A percentile compares a stretch with the other conserved stretches of the same genome.
Evolutionary conservation across 2,888 invertebrate species (phyloP).

Genomic region (Nemapogon koenigi): DNA sequence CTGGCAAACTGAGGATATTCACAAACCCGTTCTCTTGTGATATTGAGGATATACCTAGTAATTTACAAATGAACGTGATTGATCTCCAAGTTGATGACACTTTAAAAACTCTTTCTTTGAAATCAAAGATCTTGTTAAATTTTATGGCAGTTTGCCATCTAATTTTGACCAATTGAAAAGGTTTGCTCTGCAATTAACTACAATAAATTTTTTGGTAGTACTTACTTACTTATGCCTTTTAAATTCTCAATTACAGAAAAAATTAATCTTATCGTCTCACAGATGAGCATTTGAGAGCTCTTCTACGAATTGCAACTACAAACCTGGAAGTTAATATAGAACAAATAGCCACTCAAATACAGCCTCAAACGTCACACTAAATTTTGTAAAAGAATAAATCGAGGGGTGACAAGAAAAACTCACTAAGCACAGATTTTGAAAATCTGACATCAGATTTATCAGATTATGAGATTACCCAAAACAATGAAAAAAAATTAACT

Average conservation of each 20-base stretch:
- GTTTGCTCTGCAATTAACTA: conserved; percentile 12
- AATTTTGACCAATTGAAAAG: conserved; percentile 17
- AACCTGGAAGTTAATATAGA: conserved; percentile 12
- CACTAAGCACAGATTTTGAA: no score
- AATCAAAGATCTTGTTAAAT: conserved; percentile 12
- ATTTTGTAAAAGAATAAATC: no score
- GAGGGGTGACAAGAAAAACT: no score
- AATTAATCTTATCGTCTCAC: conserved; percentile 14
- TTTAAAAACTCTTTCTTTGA: conserved; percentile 11
- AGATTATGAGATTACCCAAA: no score
- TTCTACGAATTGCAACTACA: conserved; percentile 14
- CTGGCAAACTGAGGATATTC: conserved; percentile 14
- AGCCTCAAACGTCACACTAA: conserved; percentile 17
- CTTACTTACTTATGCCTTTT: conserved; percentile 11
- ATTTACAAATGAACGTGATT: conserved; percentile 16
- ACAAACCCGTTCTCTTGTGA: conserved; percentile 16
- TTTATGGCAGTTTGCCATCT: conserved; percentile 15
- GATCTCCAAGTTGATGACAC: conserved; percentile 14
- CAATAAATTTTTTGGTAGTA: conserved; percentile 12
- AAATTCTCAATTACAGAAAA: conserved; percentile 13
- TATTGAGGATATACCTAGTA: conserved; percentile 15
- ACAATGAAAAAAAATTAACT: no score
- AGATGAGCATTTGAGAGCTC: conserved; percentile 16
- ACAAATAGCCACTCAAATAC: conserved; percentile 14
- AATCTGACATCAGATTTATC: no score